A percentile compares a stretch with the other conserved stretches of the same genome.
Conservation (phyloP, 2,888 invertebrate species). For the Uloborus plumipes region DNA sequence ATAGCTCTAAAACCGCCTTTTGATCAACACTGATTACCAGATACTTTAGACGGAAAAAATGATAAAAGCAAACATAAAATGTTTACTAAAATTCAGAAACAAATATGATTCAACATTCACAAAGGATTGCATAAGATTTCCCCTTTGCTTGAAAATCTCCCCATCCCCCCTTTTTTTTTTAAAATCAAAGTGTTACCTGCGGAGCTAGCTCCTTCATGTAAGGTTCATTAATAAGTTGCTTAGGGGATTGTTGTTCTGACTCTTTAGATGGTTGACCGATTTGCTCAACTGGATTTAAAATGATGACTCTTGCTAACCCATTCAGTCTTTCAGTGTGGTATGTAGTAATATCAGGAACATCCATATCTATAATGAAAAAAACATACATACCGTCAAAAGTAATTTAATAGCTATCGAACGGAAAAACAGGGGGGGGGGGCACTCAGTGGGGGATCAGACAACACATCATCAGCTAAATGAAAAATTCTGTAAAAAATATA, state of each 20-base stretch:
- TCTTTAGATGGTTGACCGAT: neutral
- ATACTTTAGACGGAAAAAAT: too few species aligned
- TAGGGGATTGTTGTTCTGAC: too few species aligned
- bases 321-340: slow-evolving; percentile 27
- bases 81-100: neutral
- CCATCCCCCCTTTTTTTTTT: neutral
- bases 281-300: slow-evolving; percentile 27
- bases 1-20: too few species aligned
- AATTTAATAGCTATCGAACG: too few species aligned
- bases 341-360: slow-evolving; percentile 24
- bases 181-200: slow-evolving; percentile 14
- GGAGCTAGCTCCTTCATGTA: slow-evolving; percentile 36
- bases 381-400: too few species aligned
- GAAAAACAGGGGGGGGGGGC: too few species aligned
- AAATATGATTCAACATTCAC: neutral
- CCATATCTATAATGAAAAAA: slow-evolving; percentile 21
- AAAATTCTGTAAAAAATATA: too few species aligned
- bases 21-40: too few species aligned
- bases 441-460: too few species aligned
- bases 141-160: neutral
- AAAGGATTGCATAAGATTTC: neutral
- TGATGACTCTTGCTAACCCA: slow-evolving; percentile 28
- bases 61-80: too few species aligned
- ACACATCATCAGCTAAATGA: too few species aligned
- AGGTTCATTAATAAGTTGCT: neutral